Evolutionary conservation across 2,797 vertebrate species (phyloP).

Genomic region (Coregonus suidteri): DNA sequence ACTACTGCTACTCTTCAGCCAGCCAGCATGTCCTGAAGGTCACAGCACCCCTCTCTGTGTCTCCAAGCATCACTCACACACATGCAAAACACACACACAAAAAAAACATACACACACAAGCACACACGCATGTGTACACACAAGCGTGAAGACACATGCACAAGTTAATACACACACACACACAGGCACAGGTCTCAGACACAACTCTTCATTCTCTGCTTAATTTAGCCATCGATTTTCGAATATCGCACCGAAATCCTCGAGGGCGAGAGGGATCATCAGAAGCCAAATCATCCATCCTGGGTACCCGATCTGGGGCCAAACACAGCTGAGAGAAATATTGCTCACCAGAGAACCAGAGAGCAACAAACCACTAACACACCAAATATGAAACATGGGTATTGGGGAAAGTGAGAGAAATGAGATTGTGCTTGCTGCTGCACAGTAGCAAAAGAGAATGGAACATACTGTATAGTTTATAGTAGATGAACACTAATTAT

Average conservation of each 20-base stretch:
- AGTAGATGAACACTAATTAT: background rate
- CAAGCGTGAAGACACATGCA: constrained; percentile 13
- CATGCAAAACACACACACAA: background rate
- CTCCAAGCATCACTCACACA: constrained; percentile 21
- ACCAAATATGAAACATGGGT: constrained; percentile 2
- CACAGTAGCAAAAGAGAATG: background rate
- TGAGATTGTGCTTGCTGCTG: background rate
- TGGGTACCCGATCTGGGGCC: constrained; percentile 36
- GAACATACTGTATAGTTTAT: background rate
- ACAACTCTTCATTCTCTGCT: constrained; percentile 65
- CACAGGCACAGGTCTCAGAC: constrained; percentile 26
- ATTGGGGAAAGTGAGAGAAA: background rate
- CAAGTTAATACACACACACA: constrained; percentile 3
- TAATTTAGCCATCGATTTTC: constrained; percentile 72
- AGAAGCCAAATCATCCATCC: constrained; percentile 45
- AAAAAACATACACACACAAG: constrained; percentile 15
- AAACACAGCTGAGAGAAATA: background rate
- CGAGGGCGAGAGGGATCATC: constrained; percentile 31
- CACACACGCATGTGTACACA: too few relatives aligned
- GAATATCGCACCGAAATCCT: constrained; percentile 55
- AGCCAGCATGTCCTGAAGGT: constrained; percentile 24
- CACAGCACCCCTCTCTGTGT: constrained; percentile 3
- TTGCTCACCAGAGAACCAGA: too few relatives aligned
- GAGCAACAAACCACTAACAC: constrained; percentile 26
- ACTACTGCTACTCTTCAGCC: background rate